phyloP scores from a whole-genome alignment of 35 echinoderm and acorn worm genomes.

The Nesometra sesokonis region DNA sequence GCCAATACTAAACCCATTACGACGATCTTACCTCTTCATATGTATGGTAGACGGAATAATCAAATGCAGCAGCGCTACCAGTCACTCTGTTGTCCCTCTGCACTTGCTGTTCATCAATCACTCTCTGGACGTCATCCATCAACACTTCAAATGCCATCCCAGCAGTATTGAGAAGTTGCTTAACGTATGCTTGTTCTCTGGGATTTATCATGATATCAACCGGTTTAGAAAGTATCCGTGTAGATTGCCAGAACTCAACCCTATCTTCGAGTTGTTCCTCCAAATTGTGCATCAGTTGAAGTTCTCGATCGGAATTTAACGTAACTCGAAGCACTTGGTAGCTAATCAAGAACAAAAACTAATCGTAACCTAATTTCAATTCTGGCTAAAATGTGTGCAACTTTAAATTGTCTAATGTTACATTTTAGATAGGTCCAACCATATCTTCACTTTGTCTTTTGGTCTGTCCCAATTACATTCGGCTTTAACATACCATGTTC shows the following conservation, averaged over 20 bases:
- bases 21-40: slow-evolving; percentile 61
- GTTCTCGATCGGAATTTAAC: neutral
- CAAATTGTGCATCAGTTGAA: neutral
- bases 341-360: neutral
- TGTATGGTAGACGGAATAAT: slow-evolving; percentile 64
- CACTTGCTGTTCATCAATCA: slow-evolving; percentile 16
- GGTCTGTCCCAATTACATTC: too few relatives aligned
- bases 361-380: too few relatives aligned
- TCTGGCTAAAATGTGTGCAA: too few relatives aligned
- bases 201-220: slow-evolving; percentile 65
- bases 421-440: too few relatives aligned
- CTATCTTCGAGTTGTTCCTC: neutral
- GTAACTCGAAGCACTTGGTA: neutral
- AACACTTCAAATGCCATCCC: slow-evolving; percentile 34
- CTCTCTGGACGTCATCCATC: slow-evolving; percentile 51
- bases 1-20: neutral
- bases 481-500: too few relatives aligned
- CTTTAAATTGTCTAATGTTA: too few relatives aligned
- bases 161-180: slow-evolving; percentile 15
- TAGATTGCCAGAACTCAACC: slow-evolving; percentile 59
- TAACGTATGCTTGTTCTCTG: neutral
- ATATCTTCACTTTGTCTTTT: too few relatives aligned
- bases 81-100: neutral
- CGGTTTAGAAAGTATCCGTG: neutral
- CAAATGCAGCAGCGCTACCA: slow-evolving; percentile 23